Evolutionary conservation across 1,140 invertebrate genomes (phyloP).

Genomic region (Arion vulgaris): DNA sequence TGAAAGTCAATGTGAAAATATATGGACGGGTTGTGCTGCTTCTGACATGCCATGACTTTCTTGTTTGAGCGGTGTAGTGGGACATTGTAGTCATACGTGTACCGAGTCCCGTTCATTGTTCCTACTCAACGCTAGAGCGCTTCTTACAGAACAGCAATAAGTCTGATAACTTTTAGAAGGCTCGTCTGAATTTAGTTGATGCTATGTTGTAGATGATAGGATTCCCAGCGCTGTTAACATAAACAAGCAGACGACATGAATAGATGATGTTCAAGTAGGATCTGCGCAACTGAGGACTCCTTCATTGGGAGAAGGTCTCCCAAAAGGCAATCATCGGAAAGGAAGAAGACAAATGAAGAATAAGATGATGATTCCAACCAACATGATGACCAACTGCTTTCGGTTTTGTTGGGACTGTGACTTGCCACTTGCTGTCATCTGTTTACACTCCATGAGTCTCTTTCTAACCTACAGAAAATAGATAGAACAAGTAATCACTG

Average conservation of each 20-base stretch:
- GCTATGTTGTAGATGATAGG: conserved; percentile 67
- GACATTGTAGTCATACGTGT: conserved; percentile 42
- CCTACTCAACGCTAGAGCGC: neutral
- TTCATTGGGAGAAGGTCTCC: conserved; percentile 36
- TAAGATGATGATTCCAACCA: conserved; percentile 88
- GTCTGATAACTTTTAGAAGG: conserved; percentile 48
- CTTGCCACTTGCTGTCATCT: conserved; percentile 44
- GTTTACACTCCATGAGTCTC: conserved; percentile 42
- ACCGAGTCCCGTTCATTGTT: conserved; percentile 18
- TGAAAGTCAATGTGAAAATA: no score
- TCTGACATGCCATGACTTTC: neutral
- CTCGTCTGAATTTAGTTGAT: conserved; percentile 58
- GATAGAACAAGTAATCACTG: neutral
- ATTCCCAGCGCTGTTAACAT: conserved; percentile 67
- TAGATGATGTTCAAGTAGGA: conserved; percentile 89
- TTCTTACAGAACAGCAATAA: conserved; percentile 27
- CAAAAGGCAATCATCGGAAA: conserved; percentile 85
- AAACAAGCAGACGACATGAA: conserved; percentile 77
- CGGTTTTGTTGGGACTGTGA: conserved; percentile 38
- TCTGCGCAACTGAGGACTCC: conserved; percentile 77
- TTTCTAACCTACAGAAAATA: conserved; percentile 35
- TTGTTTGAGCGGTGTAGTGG: conserved; percentile 43
- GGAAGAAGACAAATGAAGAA: conserved; percentile 93
- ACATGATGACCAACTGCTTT: conserved; percentile 83
- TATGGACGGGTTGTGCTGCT: no score